phyloP scores from a whole-genome alignment of 2,797 vertebrate species.

The Margarornis squamiger region DNA sequence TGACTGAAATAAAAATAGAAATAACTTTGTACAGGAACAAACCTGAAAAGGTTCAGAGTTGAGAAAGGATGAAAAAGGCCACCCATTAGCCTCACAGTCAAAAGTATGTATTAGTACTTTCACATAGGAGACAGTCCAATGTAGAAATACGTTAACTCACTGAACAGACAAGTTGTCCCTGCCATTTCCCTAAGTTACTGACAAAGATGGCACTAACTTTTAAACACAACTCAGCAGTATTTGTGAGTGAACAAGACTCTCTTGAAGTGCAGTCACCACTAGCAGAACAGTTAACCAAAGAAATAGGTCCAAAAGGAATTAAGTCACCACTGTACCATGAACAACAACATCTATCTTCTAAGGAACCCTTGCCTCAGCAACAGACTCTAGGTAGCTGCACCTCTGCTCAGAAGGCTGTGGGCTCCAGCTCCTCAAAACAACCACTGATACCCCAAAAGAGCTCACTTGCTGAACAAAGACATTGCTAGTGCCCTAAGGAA shows the following conservation, averaged over 20 bases:
- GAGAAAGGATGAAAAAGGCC: not conserved
- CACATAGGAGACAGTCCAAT: not conserved
- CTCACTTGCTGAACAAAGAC: not conserved
- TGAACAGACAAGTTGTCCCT: not conserved
- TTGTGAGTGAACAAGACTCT: not conserved
- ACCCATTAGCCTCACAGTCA: not conserved
- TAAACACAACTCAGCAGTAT: not conserved
- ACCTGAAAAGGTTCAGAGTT: not conserved
- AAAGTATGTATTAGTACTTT: not conserved
- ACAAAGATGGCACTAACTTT: not conserved
- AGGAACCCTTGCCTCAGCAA: not conserved
- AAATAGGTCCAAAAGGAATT: not conserved
- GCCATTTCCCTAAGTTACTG: not conserved
- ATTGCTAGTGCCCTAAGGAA: not conserved
- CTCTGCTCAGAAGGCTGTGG: accelerated
- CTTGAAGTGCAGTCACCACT: not conserved
- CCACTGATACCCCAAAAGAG: not conserved
- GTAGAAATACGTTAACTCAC: not conserved
- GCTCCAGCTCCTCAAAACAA: not conserved
- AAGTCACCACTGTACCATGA: not conserved
- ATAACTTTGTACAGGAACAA: not conserved
- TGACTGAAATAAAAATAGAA: not conserved
- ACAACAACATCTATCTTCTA: not conserved
- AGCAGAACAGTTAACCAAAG: not conserved
- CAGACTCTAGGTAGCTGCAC: not conserved